These are phyloP conservation scores for Eremophila alpestris DNA, from an alignment of 2,797 vertebrate species.

Conservation along the genomic window DNA sequence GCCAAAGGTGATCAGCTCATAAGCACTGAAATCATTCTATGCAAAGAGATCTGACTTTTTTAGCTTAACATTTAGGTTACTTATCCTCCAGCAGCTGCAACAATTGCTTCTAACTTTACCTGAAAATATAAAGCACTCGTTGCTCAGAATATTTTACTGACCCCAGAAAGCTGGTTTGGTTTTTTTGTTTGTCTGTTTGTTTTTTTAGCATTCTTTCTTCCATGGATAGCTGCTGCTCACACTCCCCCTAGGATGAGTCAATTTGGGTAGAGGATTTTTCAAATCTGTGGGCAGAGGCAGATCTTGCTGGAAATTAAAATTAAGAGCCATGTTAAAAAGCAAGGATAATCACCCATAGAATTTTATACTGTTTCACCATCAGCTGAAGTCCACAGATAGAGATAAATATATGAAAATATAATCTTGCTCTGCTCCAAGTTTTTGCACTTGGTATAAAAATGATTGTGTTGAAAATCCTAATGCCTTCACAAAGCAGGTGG, in stretches of 20 bases:
- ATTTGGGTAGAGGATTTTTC: not conserved
- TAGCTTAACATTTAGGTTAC: not conserved
- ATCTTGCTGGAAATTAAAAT: not conserved
- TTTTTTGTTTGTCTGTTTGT: too few species aligned
- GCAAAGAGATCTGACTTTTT: not conserved
- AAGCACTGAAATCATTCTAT: not conserved
- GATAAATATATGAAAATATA: not conserved
- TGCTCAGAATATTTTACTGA: not conserved
- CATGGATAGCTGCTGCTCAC: not conserved
- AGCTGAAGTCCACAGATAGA: not conserved
- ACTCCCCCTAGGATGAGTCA: not conserved
- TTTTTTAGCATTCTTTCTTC: not conserved
- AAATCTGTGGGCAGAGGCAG: not conserved
- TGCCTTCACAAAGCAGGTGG: not conserved
- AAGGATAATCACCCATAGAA: not conserved
- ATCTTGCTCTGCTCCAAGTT: not conserved
- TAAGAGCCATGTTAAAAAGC: not conserved
- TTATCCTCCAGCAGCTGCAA: not conserved
- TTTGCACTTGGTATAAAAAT: not conserved
- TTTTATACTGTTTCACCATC: not conserved
- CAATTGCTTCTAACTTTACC: not conserved
- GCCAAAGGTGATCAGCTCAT: not conserved
- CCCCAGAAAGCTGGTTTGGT: not conserved
- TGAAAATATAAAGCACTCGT: not conserved
- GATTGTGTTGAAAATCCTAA: not conserved